Conservation (phyloP, 2,888 invertebrate species). For the Parnassius glacialis region DNA sequence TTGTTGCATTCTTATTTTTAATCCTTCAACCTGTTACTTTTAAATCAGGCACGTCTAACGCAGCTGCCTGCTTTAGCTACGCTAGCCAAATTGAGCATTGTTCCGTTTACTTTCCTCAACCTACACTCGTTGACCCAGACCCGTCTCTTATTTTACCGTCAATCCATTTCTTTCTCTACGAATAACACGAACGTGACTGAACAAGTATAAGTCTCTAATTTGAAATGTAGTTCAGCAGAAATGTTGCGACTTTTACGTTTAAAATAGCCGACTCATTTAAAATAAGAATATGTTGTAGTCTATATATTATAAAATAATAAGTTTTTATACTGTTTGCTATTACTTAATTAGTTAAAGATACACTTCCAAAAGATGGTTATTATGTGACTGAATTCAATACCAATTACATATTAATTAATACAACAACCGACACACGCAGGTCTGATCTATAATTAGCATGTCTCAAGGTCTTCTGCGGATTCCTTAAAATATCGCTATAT, state of each 20-base stretch:
- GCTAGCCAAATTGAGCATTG: slow-evolving; percentile 27
- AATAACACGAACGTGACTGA: slow-evolving; percentile 57
- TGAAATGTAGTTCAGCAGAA: slow-evolving; percentile 41
- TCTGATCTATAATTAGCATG: too few species aligned
- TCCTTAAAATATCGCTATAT: too few species aligned
- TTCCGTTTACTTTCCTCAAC: slow-evolving; percentile 24
- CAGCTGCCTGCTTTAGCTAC: slow-evolving; percentile 20
- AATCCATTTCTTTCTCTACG: slow-evolving; percentile 27
- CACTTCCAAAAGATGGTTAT: too few species aligned
- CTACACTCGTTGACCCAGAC: slow-evolving; percentile 3
- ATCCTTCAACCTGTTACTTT: slow-evolving; percentile 24
- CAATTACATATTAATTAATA: too few species aligned
- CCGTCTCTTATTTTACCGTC: slow-evolving; percentile 20
- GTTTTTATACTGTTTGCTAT: too few species aligned
- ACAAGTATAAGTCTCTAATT: slow-evolving; percentile 57
- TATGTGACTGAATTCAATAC: too few species aligned
- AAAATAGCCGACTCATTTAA: slow-evolving; percentile 1
- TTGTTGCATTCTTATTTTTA: slow-evolving; percentile 22
- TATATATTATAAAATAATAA: too few species aligned
- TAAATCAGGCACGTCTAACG: slow-evolving; percentile 22
- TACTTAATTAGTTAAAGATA: too few species aligned
- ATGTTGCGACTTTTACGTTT: slow-evolving; percentile 19
- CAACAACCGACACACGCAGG: too few species aligned
- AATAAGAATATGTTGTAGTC: neutral
- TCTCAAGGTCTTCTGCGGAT: too few species aligned